Conservation (phyloP, 2,113 vertebrate genomes). For the Gracilinanus agilis region DNA sequence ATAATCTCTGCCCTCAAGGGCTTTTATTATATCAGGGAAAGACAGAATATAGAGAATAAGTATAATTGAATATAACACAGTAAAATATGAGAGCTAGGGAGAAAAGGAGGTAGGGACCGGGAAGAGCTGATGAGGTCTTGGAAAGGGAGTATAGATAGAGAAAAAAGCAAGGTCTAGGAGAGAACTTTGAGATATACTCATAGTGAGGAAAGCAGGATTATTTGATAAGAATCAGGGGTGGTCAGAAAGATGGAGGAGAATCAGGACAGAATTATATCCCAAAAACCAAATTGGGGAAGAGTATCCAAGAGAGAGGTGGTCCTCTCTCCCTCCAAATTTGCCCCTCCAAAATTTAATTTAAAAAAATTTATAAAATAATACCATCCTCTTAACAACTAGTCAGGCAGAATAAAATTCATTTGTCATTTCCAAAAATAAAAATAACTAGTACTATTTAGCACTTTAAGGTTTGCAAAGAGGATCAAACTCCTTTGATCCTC, state of each 20-base stretch:
- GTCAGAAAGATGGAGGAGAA: too few species aligned
- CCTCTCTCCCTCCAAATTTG: neutral
- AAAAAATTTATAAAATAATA: neutral
- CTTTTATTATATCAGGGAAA: too few species aligned
- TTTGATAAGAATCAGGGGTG: too few species aligned
- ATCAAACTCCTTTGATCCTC: neutral
- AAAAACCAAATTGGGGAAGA: too few species aligned
- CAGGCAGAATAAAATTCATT: neutral
- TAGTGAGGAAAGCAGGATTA: too few species aligned
- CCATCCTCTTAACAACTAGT: neutral
- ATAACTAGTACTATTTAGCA: neutral
- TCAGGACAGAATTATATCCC: too few species aligned
- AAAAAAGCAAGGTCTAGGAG: neutral
- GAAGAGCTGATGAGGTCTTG: neutral
- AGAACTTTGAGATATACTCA: too few species aligned
- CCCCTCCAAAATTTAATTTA: neutral
- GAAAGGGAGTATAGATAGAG: neutral
- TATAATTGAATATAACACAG: too few species aligned
- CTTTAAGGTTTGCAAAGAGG: neutral
- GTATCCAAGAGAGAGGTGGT: too few species aligned
- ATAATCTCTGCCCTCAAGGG: too few species aligned
- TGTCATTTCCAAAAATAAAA: neutral
- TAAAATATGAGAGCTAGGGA: neutral
- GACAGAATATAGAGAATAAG: too few species aligned
- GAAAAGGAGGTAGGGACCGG: too few species aligned